Evolutionary conservation across 2,888 invertebrate genomes (phyloP), one percentile per base, ranked within the genome.

Genomic region (Timema podura): DNA sequence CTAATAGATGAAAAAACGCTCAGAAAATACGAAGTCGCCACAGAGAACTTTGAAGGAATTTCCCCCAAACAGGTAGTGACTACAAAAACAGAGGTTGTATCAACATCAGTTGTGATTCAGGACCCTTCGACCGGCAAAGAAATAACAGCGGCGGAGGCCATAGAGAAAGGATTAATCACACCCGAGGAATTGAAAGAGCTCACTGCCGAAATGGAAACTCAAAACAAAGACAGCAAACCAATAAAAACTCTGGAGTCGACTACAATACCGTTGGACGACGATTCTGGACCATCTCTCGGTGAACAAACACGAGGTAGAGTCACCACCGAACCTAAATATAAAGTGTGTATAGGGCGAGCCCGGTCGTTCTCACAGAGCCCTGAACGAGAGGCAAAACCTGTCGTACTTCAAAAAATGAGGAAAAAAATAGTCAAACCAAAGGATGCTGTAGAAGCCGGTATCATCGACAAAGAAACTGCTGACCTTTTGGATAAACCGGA

Each of bases 381-480:
- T 5, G 85, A 88, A 59, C 79, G 85, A 10, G 90, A 90, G 76
- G 86, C 86, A 0, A 91, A 89, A 79, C 87, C 89, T 49, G 86
- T 91, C 7, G 85, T 86, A 3, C 80, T 94, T 65, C 92, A 92
- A 79, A 93, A 92, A 80, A 86, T 94, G 80, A 85, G 92, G 61
- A 91, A 91, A 79, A 88, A 89, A 72, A 87, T 92, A 47, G 82
- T 94, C 0, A 87, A 87, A 75, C 90, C 93, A 0, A 85, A 86
- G 71, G 92, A 93, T 79, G 95, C 95, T 0, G 80, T 91, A 2
- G 88, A 90, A 75, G 89, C 89, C 79, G 91, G 92, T 46, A 83
- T 96, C 64, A 88, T 95, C 71, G 92, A 96, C 79, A 83, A 86
- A 74, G 86, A 87, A 74, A 93, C 94, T 0, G 92, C 90, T 0